Conservation (phyloP, 1,140 invertebrate genomes). For the Solenopsis invicta region DNA sequence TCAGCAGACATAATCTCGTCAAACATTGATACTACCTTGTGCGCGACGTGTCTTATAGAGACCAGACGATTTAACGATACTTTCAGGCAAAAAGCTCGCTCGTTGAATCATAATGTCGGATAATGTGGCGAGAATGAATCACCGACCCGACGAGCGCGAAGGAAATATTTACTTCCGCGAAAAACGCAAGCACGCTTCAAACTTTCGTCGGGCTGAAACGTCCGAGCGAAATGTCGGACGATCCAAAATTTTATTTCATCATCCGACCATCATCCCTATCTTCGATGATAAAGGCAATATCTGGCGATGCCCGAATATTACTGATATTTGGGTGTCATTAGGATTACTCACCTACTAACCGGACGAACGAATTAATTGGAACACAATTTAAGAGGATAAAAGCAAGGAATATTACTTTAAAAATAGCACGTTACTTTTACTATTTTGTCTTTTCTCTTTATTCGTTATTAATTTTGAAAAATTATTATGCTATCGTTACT, state of each 20-base stretch:
- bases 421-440: too few species aligned
- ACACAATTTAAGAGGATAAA: neutral
- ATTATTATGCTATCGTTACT: too few species aligned
- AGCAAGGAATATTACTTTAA: too few species aligned
- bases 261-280: neutral
- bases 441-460: too few species aligned
- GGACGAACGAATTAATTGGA: neutral
- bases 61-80: conserved; percentile 59
- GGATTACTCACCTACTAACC: neutral
- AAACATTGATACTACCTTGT: conserved; percentile 42
- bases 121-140: conserved; percentile 55
- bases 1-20: conserved; percentile 53
- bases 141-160: conserved; percentile 37
- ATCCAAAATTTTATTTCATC: conserved; percentile 27
- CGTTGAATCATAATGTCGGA: conserved; percentile 50
- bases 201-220: neutral
- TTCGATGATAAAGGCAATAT: too few species aligned
- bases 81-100: conserved; percentile 46
- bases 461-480: too few species aligned
- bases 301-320: neutral
- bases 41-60: conserved; percentile 43
- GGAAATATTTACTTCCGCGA: conserved; percentile 59
- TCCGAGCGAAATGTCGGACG: neutral
- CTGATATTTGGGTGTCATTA: neutral
- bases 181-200: conserved; percentile 3